Conservation (phyloP, 2,113 vertebrate species). For the Zosterops borbonicus region DNA sequence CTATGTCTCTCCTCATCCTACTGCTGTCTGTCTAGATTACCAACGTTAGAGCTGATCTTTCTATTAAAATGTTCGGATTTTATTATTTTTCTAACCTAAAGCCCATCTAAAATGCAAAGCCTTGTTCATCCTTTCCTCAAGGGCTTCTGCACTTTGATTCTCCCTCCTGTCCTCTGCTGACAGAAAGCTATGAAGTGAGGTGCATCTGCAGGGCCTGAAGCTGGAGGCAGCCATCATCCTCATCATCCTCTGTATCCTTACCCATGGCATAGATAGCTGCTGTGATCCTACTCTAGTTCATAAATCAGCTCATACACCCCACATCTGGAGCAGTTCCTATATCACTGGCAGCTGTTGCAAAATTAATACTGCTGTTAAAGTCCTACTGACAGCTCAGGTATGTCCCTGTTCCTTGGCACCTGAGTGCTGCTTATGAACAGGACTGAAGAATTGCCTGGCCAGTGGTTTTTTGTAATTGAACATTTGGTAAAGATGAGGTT, state of each 20-base stretch:
- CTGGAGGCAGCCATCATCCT: background rate
- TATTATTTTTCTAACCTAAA: slow-evolving; percentile 62
- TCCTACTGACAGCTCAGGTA: background rate
- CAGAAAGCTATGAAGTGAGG: background rate
- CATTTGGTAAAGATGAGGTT: background rate
- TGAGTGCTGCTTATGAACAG: background rate
- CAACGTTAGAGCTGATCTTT: slow-evolving; percentile 49
- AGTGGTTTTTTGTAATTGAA: fast-evolving
- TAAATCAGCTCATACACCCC: background rate
- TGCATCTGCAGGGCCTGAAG: background rate
- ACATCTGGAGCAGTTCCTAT: slow-evolving; percentile 8
- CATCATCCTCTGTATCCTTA: background rate
- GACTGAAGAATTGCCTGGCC: background rate
- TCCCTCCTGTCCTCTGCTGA: background rate
- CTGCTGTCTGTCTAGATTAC: slow-evolving; percentile 65
- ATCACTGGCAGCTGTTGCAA: background rate
- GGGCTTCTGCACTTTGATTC: slow-evolving; percentile 18
- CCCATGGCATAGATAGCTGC: background rate
- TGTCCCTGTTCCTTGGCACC: background rate
- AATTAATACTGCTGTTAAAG: background rate
- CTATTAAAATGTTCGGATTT: slow-evolving; percentile 59
- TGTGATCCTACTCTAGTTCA: background rate
- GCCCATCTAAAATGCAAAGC: slow-evolving; percentile 47
- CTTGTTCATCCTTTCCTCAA: slow-evolving; percentile 46
- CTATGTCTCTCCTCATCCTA: slow-evolving; percentile 41